A percentile compares a stretch with the other conserved stretches of the same genome.
These are phyloP conservation scores for fruit fly (Drosophila melanogaster) DNA, from an alignment of 1,140 invertebrate species.

Conservation along the genomic window Release_6_plus_ISO1_MT NT_033779.5:18963501-18964000, in stretches of 20 bases:
- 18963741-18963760: neutral
- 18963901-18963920: neutral
- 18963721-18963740: constrained; percentile 45
- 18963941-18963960: neutral
- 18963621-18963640: constrained; percentile 50
- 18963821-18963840: too few relatives aligned
- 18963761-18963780: constrained; percentile 13
- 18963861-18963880: too few relatives aligned
- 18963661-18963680: constrained; percentile 28
- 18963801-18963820: too few relatives aligned
- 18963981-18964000: constrained; percentile 90
- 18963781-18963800: neutral
- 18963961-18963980: neutral
- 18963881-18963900: neutral
- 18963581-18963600: constrained; percentile 50
- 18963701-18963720: constrained; percentile 64
- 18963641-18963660: constrained; percentile 53
- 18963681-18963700: constrained; percentile 25
- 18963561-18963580: constrained; percentile 16
- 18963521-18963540: neutral
- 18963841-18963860: too few relatives aligned
- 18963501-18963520: constrained; percentile 22
- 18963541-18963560: constrained; percentile 18
- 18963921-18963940: neutral
- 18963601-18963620: constrained; percentile 63